A percentile compares a stretch with the other conserved stretches of the same genome.
These are phyloP conservation scores for Monodelphis domestica DNA, from an alignment of 2,797 vertebrate genomes.

Conservation along the genomic window DNA sequence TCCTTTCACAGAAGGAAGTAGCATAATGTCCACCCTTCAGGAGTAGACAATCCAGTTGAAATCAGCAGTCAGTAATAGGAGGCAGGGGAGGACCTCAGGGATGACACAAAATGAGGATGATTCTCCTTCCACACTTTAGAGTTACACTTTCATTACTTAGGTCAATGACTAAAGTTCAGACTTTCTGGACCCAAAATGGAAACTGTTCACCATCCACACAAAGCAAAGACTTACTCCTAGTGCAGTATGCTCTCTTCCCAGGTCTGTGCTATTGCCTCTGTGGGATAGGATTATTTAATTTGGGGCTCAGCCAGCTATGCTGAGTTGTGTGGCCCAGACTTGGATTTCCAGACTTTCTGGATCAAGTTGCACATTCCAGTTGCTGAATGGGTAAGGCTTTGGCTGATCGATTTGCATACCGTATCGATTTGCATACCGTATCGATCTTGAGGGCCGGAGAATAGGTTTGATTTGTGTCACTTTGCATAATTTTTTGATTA, in stretches of 20 bases:
- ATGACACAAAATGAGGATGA: background rate
- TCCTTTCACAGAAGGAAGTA: background rate
- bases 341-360: slow-evolving; percentile 65
- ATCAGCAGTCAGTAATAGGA: background rate
- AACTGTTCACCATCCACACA: background rate
- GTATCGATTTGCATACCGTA: slow-evolving; percentile 87
- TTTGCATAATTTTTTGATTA: slow-evolving; percentile 90
- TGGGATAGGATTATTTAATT: slow-evolving; percentile 1
- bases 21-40: background rate
- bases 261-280: background rate
- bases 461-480: slow-evolving; percentile 85
- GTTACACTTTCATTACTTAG: background rate
- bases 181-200: background rate
- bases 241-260: background rate
- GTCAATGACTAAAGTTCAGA: background rate
- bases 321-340: slow-evolving; percentile 28
- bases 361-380: slow-evolving; percentile 72
- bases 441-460: slow-evolving; percentile 86
- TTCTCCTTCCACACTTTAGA: background rate
- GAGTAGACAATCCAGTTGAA: background rate
- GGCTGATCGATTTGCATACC: slow-evolving; percentile 87
- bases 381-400: slow-evolving; percentile 77
- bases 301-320: background rate
- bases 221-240: background rate
- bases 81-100: background rate